These are phyloP conservation scores for Luperina nickerlii DNA, from an alignment of 2,888 invertebrate species.

Conservation along the genomic window DNA sequence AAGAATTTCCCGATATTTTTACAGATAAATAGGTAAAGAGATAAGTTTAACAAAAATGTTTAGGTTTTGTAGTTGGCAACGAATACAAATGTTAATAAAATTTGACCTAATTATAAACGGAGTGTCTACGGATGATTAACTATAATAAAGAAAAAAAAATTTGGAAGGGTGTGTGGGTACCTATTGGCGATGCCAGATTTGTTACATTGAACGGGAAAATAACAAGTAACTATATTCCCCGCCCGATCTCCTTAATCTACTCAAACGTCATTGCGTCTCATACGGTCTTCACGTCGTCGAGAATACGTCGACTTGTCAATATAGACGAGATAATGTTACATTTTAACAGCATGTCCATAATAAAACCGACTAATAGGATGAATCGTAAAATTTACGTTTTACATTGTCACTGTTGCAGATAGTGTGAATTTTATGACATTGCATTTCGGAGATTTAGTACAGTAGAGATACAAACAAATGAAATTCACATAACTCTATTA, in stretches of 20 bases:
- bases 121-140: background rate
- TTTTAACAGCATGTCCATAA: conserved; percentile 40
- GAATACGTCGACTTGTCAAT: conserved; percentile 9
- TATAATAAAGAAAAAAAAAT: background rate
- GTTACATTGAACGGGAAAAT: conserved; percentile 2
- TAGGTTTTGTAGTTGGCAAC: background rate
- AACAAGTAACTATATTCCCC: background rate
- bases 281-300: background rate
- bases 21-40: background rate
- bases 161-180: background rate
- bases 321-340: conserved; percentile 41
- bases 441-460: conserved; percentile 7
- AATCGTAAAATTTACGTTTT: conserved; percentile 42
- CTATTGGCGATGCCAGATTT: background rate
- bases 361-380: conserved; percentile 44
- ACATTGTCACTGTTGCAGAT: conserved; percentile 23
- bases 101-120: background rate
- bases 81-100: no score
- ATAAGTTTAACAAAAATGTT: conserved; percentile 6
- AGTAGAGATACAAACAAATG: background rate
- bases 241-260: conserved; percentile 6
- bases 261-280: conserved; percentile 12
- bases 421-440: conserved; percentile 33
- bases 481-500: background rate
- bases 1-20: background rate